These are phyloP conservation scores for Aphelocoma californica DNA, from an alignment of 2,797 vertebrate genomes.

Conservation along the genomic window DNA sequence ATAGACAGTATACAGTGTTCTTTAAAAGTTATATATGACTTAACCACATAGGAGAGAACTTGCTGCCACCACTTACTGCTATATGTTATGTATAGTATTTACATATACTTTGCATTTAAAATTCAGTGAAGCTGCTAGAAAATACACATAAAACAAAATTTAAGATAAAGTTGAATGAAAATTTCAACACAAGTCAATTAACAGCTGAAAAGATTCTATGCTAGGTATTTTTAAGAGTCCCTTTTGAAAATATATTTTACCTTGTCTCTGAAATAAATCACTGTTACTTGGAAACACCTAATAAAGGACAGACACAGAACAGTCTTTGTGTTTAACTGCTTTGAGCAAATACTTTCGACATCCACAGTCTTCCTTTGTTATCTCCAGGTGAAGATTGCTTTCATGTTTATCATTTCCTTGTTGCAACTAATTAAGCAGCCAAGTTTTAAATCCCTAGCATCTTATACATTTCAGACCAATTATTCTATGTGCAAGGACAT, in stretches of 20 bases:
- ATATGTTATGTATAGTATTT: neutral
- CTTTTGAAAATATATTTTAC: neutral
- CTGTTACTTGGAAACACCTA: neutral
- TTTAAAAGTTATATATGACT: neutral
- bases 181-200: neutral
- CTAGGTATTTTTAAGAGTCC: neutral
- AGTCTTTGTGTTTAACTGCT: neutral
- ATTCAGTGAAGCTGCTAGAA: neutral
- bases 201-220: neutral
- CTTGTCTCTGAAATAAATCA: neutral
- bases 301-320: neutral
- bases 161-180: neutral
- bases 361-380: neutral
- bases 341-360: neutral
- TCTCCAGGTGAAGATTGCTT: neutral
- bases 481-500: neutral
- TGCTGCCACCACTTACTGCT: neutral
- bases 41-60: neutral
- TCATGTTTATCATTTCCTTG: conserved; percentile 18
- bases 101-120: neutral
- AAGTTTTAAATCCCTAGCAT: conserved; percentile 23
- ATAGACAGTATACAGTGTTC: neutral
- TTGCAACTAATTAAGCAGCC: conserved; percentile 23
- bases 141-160: neutral
- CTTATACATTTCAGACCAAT: neutral